These are phyloP conservation scores for Lepidurus couesii DNA, from an alignment of 1,140 invertebrate species.

Conservation along the genomic window DNA sequence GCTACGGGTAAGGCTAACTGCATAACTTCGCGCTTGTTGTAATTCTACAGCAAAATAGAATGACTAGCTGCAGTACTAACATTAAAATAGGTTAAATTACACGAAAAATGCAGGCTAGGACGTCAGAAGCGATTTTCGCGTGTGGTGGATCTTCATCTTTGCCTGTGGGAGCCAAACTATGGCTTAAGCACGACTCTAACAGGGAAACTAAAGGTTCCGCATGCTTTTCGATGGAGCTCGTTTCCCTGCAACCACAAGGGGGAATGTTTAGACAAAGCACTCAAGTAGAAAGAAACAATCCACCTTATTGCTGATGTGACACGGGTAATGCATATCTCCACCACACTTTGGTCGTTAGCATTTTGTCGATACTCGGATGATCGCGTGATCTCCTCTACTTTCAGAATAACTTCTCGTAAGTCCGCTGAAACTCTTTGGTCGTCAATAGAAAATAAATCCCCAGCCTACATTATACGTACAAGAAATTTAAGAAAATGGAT, in stretches of 20 bases:
- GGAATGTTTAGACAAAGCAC: conserved; percentile 29
- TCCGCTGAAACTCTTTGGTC: conserved; percentile 80
- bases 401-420: conserved; percentile 70
- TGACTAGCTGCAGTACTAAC: not conserved
- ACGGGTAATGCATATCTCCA: conserved; percentile 84
- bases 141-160: conserved; percentile 83
- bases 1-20: conserved; percentile 78
- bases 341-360: conserved; percentile 86
- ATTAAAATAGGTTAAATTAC: conserved; percentile 51
- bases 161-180: conserved; percentile 73
- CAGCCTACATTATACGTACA: conserved; percentile 52
- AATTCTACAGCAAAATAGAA: conserved; percentile 58
- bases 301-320: conserved; percentile 76
- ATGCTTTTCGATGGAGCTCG: conserved; percentile 77
- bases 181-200: conserved; percentile 77
- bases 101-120: conserved; percentile 88
- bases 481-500: not conserved
- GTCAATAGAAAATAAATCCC: conserved; percentile 80
- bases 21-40: conserved; percentile 82
- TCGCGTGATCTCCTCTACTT: conserved; percentile 71
- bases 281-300: conserved; percentile 30
- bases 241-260: conserved; percentile 58
- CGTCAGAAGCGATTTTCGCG: conserved; percentile 89
- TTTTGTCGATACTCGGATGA: conserved; percentile 72
- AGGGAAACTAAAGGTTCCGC: conserved; percentile 71